phyloP scores from a whole-genome alignment of 2,888 invertebrate genomes.

The Pyralis farinalis region DNA sequence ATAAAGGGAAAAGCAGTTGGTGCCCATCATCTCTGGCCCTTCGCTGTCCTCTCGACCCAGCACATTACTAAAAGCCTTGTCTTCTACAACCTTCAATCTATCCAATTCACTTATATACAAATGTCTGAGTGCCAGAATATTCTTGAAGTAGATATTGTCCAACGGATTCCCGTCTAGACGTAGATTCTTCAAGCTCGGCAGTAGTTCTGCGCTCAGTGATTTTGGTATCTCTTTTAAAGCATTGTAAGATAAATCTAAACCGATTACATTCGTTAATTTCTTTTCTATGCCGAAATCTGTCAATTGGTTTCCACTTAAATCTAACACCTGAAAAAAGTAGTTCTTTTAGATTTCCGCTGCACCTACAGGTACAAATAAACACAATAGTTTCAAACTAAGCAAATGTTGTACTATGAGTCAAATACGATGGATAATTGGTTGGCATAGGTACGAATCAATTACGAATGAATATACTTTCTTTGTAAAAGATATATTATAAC shows the following conservation, averaged over 20 bases:
- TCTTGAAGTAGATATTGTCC: conserved; percentile 63
- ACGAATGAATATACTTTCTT: too few species aligned
- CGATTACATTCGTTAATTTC: conserved; percentile 61
- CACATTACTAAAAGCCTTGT: conserved; percentile 73
- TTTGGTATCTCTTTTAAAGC: conserved; percentile 64
- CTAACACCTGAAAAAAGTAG: conserved; percentile 55
- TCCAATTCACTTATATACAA: conserved; percentile 66
- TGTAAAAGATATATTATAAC: too few species aligned
- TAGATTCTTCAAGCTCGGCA: conserved; percentile 71
- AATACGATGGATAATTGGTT: too few species aligned
- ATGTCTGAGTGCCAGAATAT: conserved; percentile 60
- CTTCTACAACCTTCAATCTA: conserved; percentile 48
- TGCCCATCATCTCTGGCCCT: conserved; percentile 32
- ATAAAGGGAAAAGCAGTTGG: conserved; percentile 69
- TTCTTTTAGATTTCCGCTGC: neutral
- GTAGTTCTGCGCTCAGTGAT: conserved; percentile 53
- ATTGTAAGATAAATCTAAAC: conserved; percentile 77
- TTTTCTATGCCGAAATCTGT: conserved; percentile 61
- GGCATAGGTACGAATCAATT: too few species aligned
- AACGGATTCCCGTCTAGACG: conserved; percentile 78
- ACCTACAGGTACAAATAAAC: too few species aligned
- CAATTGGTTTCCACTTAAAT: conserved; percentile 69
- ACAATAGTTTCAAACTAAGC: too few species aligned
- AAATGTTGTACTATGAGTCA: too few species aligned
- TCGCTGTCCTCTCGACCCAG: conserved; percentile 39